A percentile compares a stretch with the other conserved stretches of the same genome.
phyloP scores from a whole-genome alignment of 2,113 vertebrate genomes.

The Triplophysa rosa region DNA sequence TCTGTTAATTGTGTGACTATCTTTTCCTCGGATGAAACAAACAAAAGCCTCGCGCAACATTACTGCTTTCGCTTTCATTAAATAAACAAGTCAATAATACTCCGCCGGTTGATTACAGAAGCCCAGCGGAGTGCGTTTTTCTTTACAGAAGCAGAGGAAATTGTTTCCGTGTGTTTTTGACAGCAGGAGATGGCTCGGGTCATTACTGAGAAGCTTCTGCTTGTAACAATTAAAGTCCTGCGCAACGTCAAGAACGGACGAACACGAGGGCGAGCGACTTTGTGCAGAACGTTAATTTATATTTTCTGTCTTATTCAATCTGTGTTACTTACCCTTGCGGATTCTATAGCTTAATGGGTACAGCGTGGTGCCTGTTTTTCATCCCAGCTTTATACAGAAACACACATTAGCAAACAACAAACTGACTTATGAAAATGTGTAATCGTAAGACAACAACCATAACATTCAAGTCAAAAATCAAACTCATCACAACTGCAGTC shows the following conservation, averaged over 20 bases:
- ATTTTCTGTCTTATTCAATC: not conserved
- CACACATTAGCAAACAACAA: not conserved
- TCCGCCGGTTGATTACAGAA: constrained; percentile 76
- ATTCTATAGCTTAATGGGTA: not conserved
- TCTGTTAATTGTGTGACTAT: constrained; percentile 80
- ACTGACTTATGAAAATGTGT: not conserved
- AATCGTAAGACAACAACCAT: not conserved
- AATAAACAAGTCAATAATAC: constrained; percentile 77
- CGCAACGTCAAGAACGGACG: constrained; percentile 72
- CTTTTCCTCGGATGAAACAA: constrained; percentile 62
- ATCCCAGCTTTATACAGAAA: too few relatives aligned
- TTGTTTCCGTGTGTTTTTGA: constrained; percentile 77
- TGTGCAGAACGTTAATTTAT: constrained; percentile 50
- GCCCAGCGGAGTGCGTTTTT: constrained; percentile 42
- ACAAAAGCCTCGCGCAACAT: constrained; percentile 52
- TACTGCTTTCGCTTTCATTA: constrained; percentile 70
- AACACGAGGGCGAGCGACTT: constrained; percentile 56
- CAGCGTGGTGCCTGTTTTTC: too few relatives aligned
- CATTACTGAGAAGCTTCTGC: constrained; percentile 60
- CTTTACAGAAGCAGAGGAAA: constrained; percentile 69
- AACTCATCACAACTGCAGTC: too few relatives aligned
- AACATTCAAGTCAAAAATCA: not conserved
- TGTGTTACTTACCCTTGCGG: not conserved
- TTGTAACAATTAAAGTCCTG: constrained; percentile 75
- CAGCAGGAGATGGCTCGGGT: constrained; percentile 63